Evolutionary conservation across 2,797 vertebrate species (phyloP), one percentile per base, ranked within the genome.

Genomic region (Thaleichthys pacificus): DNA sequence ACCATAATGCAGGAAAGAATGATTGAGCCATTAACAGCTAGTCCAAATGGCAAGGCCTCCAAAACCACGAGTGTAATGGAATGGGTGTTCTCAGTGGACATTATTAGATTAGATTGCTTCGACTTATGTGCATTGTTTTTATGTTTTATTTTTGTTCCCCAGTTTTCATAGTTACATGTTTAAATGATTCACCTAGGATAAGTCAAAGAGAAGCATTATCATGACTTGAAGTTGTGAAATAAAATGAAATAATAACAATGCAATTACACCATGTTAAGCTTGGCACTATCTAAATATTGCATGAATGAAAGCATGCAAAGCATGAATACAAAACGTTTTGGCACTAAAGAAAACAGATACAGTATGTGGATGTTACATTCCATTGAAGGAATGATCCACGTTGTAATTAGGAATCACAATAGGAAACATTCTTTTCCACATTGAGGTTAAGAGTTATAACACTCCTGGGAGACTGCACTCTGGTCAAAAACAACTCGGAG

Each of bases 331-430:
- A 47, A 47, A 47, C 9, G 42, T 47, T 14, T 69, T 72, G 35
- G 72, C 72, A 35, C 32, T 74, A 65, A 14, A 14, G 69, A 42
- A 57, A 38, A 71, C 80, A 71, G 77, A 86, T 82, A 11, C 42
- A 47, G 42, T 47, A 89, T 84, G 80, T 86, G 81, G 76, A 80
- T 79, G 86, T 82, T 83, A 85, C 90, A 82, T 86, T 85, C 83
- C 79, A 81, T 86, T 88, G 92, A 92, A 93, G 91, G 89, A 91
- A 93, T 90, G 88, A 90, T 83, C 86, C 90, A 91, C 89, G 89
- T 89, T 89, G 91, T 88, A 93, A 93, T 93, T 92, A 92, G 91
- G 91, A 93, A 94, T 90, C 88, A 94, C 91, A 93, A 92, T 93
- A 91, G 91, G 14, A 88, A 93, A 92, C 91, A 92, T 93, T 89